phyloP scores from a whole-genome alignment of 2,888 invertebrate species.

The Bruchidius siliquastri region DNA sequence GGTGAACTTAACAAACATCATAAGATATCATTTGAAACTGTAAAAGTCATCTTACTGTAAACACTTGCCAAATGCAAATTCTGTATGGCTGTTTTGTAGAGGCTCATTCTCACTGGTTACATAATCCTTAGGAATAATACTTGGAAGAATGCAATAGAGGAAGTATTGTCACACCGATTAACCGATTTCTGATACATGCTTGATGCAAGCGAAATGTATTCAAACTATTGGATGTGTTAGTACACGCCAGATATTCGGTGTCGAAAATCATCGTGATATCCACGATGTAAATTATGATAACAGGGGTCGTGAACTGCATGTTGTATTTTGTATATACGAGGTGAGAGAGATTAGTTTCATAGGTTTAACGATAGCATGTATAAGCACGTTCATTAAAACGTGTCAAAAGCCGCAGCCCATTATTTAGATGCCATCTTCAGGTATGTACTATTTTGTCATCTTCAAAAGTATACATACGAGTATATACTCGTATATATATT shows the following conservation, averaged over 20 bases:
- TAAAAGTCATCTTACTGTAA: slow-evolving; percentile 33
- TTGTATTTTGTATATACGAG: background rate
- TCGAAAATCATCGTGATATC: background rate
- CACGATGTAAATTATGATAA: background rate
- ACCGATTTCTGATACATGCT: background rate
- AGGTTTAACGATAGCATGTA: no score
- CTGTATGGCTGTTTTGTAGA: slow-evolving; percentile 41
- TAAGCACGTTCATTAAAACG: no score
- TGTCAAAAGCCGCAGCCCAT: no score
- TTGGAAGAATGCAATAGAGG: background rate
- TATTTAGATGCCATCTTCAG: no score
- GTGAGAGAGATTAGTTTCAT: background rate
- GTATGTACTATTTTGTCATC: no score
- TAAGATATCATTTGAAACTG: background rate
- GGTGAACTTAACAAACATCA: no score
- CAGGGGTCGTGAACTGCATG: background rate
- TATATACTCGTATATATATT: no score
- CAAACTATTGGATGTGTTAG: background rate
- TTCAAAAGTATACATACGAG: no score
- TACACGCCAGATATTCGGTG: background rate
- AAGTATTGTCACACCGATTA: background rate
- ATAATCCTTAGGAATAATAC: background rate
- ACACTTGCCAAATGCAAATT: slow-evolving; percentile 38
- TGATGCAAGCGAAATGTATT: background rate
- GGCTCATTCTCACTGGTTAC: slow-evolving; percentile 30